Conservation (phyloP, 2,888 invertebrate species). For the Liposcelis brunnea region DNA sequence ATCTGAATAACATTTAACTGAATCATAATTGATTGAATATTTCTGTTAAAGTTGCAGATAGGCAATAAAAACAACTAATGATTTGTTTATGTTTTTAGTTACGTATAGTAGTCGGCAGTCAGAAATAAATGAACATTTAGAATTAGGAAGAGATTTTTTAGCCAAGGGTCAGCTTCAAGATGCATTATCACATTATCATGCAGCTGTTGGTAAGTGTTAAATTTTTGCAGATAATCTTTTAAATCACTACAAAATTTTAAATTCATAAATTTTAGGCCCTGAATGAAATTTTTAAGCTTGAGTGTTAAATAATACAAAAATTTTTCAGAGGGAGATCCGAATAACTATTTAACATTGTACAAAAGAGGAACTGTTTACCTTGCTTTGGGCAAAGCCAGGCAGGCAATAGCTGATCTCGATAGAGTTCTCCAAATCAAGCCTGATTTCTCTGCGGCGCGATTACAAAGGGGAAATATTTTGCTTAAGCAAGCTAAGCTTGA, state of each 20-base stretch:
- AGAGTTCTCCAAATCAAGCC: slow-evolving; percentile 84
- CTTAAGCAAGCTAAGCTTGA: slow-evolving; percentile 76
- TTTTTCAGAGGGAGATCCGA: slow-evolving; percentile 77
- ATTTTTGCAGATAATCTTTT: no score
- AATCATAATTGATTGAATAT: slow-evolving; percentile 4
- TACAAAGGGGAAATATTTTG: slow-evolving; percentile 73
- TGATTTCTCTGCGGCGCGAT: slow-evolving; percentile 69
- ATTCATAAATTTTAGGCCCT: no score
- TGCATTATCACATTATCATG: slow-evolving; percentile 93
- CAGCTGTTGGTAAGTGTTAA: slow-evolving; percentile 71
- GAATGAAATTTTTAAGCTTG: not conserved
- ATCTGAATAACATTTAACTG: slow-evolving; percentile 8
- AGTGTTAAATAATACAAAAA: slow-evolving; percentile 3
- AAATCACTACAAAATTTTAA: no score
- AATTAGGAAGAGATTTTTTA: slow-evolving; percentile 81
- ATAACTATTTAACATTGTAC: slow-evolving; percentile 90
- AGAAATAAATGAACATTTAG: slow-evolving; percentile 85
- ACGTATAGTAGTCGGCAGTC: slow-evolving; percentile 40
- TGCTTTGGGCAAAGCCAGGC: slow-evolving; percentile 87
- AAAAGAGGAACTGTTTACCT: slow-evolving; percentile 91
- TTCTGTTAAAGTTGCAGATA: slow-evolving; percentile 16
- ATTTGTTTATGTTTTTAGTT: slow-evolving; percentile 30
- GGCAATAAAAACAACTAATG: slow-evolving; percentile 5
- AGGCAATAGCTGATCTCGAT: slow-evolving; percentile 86
- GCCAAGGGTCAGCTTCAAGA: slow-evolving; percentile 87